Conservation (phyloP, 2,888 invertebrate genomes). For the Epinotia bilunana region DNA sequence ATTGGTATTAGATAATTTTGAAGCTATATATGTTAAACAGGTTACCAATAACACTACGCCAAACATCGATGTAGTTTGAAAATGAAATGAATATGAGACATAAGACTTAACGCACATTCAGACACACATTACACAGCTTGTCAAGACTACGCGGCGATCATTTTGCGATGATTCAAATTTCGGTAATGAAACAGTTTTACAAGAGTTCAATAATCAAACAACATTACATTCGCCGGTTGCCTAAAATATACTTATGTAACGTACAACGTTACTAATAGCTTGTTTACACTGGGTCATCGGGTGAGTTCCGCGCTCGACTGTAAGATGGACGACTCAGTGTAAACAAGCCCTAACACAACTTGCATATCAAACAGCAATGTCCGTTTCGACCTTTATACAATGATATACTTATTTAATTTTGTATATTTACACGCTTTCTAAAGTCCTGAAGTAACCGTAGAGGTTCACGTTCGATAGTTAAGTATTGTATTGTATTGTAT, state of each 20-base stretch:
- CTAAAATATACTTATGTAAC: slow-evolving; percentile 13
- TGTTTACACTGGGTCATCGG: background rate
- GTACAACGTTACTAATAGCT: slow-evolving; percentile 16
- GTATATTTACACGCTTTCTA: slow-evolving; percentile 29
- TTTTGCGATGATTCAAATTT: background rate
- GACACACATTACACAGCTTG: background rate
- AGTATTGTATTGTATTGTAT: background rate
- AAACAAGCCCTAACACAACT: slow-evolving; percentile 4
- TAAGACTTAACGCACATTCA: background rate
- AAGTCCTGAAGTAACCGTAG: slow-evolving; percentile 19
- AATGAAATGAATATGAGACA: background rate
- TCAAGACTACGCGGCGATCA: background rate
- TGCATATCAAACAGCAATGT: slow-evolving; percentile 15
- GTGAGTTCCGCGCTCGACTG: background rate
- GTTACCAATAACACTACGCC: background rate
- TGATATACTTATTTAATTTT: slow-evolving; percentile 2
- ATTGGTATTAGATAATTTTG: background rate
- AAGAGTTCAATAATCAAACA: slow-evolving; percentile 9
- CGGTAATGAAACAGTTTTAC: background rate
- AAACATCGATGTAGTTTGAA: background rate
- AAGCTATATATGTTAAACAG: background rate
- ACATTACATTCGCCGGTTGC: background rate
- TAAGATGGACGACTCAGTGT: background rate
- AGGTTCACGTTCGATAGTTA: background rate
- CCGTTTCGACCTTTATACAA: slow-evolving; percentile 6